phyloP scores from a whole-genome alignment of 2,113 vertebrate species.

The Asarcornis scutulata region DNA sequence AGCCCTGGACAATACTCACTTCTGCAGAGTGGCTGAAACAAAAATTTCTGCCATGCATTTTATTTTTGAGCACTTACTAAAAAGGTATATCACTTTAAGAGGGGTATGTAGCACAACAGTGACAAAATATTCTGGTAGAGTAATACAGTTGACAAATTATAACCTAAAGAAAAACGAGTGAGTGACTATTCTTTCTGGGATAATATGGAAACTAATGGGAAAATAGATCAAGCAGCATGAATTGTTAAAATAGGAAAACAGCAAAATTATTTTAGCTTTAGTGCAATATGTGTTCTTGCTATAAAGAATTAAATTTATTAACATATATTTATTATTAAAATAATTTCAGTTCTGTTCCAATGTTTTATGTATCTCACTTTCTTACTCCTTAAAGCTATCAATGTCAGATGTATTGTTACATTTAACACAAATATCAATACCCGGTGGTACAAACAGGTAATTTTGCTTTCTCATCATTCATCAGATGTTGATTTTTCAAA shows the following conservation, averaged over 20 bases:
- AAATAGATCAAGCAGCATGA: not conserved
- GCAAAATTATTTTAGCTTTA: not conserved
- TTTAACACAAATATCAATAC: not conserved
- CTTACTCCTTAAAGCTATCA: not conserved
- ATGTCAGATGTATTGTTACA: rapidly evolving
- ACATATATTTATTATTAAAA: no score
- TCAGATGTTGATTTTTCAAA: not conserved
- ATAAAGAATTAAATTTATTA: not conserved
- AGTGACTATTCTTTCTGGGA: not conserved
- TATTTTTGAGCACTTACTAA: not conserved
- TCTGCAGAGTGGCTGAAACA: not conserved
- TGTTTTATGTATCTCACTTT: not conserved
- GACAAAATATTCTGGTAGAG: not conserved
- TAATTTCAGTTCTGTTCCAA: not conserved
- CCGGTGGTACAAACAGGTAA: not conserved
- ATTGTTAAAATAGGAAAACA: not conserved
- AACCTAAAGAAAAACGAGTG: not conserved
- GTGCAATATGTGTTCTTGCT: not conserved
- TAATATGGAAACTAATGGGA: not conserved
- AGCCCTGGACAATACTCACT: not conserved
- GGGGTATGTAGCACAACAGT: not conserved
- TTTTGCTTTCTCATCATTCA: not conserved
- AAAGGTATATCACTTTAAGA: constrained; percentile 22
- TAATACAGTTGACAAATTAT: not conserved
- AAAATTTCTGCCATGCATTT: not conserved